phyloP scores from a whole-genome alignment of 2,888 invertebrate species.

The Tineola bisselliella region DNA sequence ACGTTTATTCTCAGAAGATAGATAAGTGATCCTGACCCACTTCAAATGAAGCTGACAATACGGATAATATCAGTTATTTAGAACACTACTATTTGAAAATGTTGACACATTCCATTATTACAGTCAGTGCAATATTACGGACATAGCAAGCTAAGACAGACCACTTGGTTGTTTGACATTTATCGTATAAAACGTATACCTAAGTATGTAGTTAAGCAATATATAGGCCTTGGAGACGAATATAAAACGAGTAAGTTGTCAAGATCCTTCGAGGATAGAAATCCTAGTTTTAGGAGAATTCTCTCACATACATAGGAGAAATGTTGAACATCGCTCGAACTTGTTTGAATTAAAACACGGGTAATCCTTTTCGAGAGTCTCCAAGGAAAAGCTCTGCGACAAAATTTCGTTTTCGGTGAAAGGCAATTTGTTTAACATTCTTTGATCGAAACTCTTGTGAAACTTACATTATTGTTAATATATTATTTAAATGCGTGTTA shows the following conservation, averaged over 20 bases:
- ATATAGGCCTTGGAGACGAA: background rate
- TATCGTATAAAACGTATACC: no score
- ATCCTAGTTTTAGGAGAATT: background rate
- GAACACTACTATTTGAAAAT: no score
- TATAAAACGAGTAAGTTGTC: background rate
- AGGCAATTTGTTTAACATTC: constrained; percentile 2
- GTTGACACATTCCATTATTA: no score
- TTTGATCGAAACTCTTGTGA: background rate
- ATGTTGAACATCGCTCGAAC: constrained; percentile 5
- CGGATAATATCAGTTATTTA: no score
- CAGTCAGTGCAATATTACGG: no score
- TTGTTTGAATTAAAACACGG: background rate
- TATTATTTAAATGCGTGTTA: no score
- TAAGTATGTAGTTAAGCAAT: background rate
- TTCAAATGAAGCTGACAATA: no score
- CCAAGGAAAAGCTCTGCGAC: constrained; percentile 5
- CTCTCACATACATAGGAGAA: background rate
- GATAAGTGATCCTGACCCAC: no score
- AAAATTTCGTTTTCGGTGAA: background rate
- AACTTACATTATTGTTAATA: no score
- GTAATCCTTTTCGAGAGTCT: constrained; percentile 5
- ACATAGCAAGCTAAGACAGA: no score
- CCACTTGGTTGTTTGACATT: no score
- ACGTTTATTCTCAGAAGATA: no score
- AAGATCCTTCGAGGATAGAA: constrained; percentile 2